These are phyloP conservation scores for Himantopus leucocephalus DNA, from an alignment of 2,113 vertebrate species.

Conservation along the genomic window DNA sequence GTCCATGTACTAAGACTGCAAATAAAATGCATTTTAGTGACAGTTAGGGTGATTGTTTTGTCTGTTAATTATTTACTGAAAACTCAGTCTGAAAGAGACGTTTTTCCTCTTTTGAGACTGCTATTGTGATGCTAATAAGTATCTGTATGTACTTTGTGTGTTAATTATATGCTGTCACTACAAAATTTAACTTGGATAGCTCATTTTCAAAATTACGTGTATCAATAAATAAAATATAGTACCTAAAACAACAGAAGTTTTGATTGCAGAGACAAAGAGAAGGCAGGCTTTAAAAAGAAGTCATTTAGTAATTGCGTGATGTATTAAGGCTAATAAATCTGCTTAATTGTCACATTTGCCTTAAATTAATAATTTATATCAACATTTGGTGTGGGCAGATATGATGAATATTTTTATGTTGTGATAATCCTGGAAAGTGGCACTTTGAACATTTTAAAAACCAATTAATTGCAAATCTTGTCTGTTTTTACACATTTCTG, in stretches of 20 bases:
- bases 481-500: neutral
- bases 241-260: conserved; percentile 2
- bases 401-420: conserved; percentile 51
- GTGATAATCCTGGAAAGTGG: neutral
- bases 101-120: neutral
- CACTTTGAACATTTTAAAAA: conserved; percentile 16
- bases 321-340: conserved; percentile 54
- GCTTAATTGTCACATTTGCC: conserved; percentile 54
- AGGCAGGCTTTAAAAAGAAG: neutral
- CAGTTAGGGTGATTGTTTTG: neutral
- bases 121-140: conserved; percentile 19
- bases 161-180: neutral
- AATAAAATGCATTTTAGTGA: neutral
- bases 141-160: neutral
- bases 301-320: conserved; percentile 25
- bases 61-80: conserved; percentile 26
- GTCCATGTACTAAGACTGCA: neutral
- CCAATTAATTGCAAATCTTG: neutral
- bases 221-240: conserved; percentile 21
- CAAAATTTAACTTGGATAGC: neutral
- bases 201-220: neutral
- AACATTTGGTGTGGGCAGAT: conserved; percentile 53
- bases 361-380: conserved; percentile 61
- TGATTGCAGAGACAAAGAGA: neutral
- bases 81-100: neutral